Percentiles rank a stretch among this genome's conserved stretches.
These are phyloP conservation scores for Acrobasis consociella DNA, from an alignment of 2,888 invertebrate genomes.

Conservation along the genomic window DNA sequence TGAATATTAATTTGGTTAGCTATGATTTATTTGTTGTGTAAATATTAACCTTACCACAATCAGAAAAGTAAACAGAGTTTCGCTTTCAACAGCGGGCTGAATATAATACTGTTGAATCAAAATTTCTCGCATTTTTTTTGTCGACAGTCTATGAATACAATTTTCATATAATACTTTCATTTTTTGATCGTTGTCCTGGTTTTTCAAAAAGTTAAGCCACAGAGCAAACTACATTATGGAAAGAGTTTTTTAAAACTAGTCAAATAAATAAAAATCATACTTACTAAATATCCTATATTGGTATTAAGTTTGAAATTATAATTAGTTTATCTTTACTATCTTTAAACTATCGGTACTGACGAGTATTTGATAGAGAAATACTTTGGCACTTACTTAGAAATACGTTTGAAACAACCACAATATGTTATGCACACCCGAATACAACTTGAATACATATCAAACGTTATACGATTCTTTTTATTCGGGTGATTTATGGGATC, in stretches of 20 bases:
- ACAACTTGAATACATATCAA: constrained; percentile 46
- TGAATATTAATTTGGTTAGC: not conserved
- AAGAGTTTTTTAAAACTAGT: too few relatives aligned
- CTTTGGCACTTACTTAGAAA: not conserved
- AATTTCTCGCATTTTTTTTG: not conserved
- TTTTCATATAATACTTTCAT: too few relatives aligned
- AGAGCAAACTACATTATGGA: too few relatives aligned
- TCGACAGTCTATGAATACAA: too few relatives aligned
- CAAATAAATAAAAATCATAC: too few relatives aligned
- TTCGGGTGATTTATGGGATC: constrained; percentile 58
- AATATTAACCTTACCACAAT: constrained; percentile 5
- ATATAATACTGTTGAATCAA: not conserved
- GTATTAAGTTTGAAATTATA: too few relatives aligned
- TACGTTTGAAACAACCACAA: not conserved
- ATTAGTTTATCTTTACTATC: too few relatives aligned
- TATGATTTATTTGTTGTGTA: constrained; percentile 4
- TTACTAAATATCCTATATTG: too few relatives aligned
- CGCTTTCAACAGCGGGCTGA: not conserved
- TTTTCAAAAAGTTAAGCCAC: too few relatives aligned
- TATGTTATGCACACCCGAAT: constrained; percentile 26
- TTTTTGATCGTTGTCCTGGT: too few relatives aligned
- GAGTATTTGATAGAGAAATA: too few relatives aligned
- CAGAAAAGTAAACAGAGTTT: constrained; percentile 10
- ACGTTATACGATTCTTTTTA: constrained; percentile 41
- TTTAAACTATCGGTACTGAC: too few relatives aligned